A percentile compares a stretch with the other conserved stretches of the same genome.
phyloP scores from a whole-genome alignment of 2,888 invertebrate species.

The Ectemnius cavifrons region DNA sequence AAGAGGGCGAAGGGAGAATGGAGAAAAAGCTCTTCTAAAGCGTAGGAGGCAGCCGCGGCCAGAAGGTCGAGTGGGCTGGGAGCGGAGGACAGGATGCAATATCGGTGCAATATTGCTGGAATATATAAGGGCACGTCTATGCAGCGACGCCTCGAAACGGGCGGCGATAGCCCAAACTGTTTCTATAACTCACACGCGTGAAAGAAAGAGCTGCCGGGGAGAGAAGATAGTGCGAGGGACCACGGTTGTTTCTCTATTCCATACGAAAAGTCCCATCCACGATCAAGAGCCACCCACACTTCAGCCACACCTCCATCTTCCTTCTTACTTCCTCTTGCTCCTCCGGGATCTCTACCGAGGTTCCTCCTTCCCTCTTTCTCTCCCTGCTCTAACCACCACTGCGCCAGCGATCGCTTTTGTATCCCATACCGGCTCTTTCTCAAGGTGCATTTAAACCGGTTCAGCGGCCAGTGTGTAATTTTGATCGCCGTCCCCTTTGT shows the following conservation, averaged over 20 bases:
- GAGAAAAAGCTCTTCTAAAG: slow-evolving; percentile 5
- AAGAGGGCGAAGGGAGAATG: slow-evolving; percentile 9
- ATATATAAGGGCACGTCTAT: slow-evolving; percentile 64
- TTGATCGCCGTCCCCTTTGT: slow-evolving; percentile 2
- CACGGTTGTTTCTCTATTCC: slow-evolving; percentile 48
- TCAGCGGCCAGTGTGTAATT: slow-evolving; percentile 6
- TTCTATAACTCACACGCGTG: slow-evolving; percentile 68
- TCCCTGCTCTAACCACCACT: background rate
- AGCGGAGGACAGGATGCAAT: slow-evolving; percentile 63
- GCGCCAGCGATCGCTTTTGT: background rate
- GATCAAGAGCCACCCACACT: slow-evolving; percentile 26
- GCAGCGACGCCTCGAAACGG: slow-evolving; percentile 62
- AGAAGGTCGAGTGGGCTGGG: slow-evolving; percentile 28
- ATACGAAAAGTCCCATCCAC: slow-evolving; percentile 55
- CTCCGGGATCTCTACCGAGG: background rate
- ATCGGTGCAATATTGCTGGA: slow-evolving; percentile 69
- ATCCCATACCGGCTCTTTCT: background rate
- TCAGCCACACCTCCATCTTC: slow-evolving; percentile 14
- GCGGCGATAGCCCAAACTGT: slow-evolving; percentile 70
- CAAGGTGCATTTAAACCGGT: slow-evolving; percentile 10
- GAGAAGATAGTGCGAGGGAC: slow-evolving; percentile 18
- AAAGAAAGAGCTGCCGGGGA: slow-evolving; percentile 40
- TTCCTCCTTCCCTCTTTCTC: background rate
- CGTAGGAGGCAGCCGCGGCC: slow-evolving; percentile 20
- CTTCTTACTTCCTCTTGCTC: slow-evolving; percentile 20